These are phyloP conservation scores for Dolichoris vasculosae DNA, from an alignment of 1,140 invertebrate species.

Conservation along the genomic window DNA sequence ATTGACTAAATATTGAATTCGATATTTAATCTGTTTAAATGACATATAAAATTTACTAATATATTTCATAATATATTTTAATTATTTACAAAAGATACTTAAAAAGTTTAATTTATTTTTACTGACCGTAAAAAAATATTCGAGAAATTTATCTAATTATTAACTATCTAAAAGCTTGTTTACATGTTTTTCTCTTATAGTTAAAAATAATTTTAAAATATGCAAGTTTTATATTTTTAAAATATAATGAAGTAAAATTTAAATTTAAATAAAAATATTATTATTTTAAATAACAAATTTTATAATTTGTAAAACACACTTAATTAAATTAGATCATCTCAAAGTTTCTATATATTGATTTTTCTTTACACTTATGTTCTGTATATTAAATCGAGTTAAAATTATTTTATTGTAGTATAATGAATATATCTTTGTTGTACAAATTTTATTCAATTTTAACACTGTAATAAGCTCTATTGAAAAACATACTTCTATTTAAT, in stretches of 20 bases:
- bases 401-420: slow-evolving; percentile 1
- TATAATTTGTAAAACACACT: background rate
- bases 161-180: background rate
- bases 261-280: background rate
- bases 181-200: background rate
- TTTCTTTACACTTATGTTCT: background rate
- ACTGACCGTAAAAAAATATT: background rate
- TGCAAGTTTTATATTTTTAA: background rate
- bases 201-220: slow-evolving; percentile 6
- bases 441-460: background rate
- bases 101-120: background rate
- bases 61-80: background rate
- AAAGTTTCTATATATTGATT: slow-evolving; percentile 29
- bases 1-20: background rate
- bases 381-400: background rate
- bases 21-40: background rate
- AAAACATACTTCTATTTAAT: background rate
- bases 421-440: background rate
- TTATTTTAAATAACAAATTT: background rate
- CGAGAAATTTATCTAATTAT: background rate
- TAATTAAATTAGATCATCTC: slow-evolving; percentile 10
- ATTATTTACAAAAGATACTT: background rate
- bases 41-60: background rate
- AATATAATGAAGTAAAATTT: background rate
- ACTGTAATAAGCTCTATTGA: background rate